Evolutionary conservation across 2,797 vertebrate genomes (phyloP), one percentile per base, ranked within the genome.

Genomic region (Hafferia zeledoni): DNA sequence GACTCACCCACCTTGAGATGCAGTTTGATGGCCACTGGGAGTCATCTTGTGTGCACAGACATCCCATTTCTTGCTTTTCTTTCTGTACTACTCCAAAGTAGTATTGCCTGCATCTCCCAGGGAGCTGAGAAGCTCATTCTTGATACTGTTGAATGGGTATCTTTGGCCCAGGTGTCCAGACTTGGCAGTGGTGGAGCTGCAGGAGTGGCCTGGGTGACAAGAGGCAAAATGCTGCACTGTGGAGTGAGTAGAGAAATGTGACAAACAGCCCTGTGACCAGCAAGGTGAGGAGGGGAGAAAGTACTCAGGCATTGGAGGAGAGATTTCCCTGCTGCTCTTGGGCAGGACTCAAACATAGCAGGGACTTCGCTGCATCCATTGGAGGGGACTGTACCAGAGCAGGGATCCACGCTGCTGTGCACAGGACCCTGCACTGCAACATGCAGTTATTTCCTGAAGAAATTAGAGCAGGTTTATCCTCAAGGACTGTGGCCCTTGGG

Each of bases 371-470:
- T 53, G 46, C 53, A 23, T 39, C 25, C 20, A 41, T 35, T 19
- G 61, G 41, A 47, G 47, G 33, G 39, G 30, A 1, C 41, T 28
- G 5, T 31, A n/a, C 41, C 7, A 0, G 31, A 47, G 18, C 0
- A 20, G 41, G 55, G 35, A 20, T n/a, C 17, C 1, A 4, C 20
- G 2, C 25, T 17, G 17, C 20, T 67, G 30, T 47, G 25, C 30
- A 6, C 25, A 24, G 25, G 22, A 8, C 10, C 27, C 57, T 35
- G 56, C 43, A 4, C 56, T 49, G 35, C 31, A 6, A 16, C 25
- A 16, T 0, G 0, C 3, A 25, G 47, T 1, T 27, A 0, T 8
- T 41, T 47, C 47, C 33, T 61, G 47, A 17, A 35, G 15, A 24
- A 76, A 14, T 35, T 28, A 5, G 10, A 43, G 47, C 41, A 43